Evolutionary conservation across 2,888 invertebrate species (phyloP).

Genomic region (Acleris literana): DNA sequence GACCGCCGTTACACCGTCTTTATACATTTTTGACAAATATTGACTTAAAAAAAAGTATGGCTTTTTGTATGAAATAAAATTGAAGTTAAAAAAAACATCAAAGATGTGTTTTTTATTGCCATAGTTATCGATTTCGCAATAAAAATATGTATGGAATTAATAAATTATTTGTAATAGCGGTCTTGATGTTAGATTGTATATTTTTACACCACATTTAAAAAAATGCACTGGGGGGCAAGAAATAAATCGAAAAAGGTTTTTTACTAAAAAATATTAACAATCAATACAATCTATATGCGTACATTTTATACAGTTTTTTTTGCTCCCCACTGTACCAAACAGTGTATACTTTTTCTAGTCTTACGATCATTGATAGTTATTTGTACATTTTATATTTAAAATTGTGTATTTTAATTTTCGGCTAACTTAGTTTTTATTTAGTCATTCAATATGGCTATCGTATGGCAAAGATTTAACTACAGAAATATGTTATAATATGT

Average conservation of each 20-base stretch:
- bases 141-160: neutral
- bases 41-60: too few relatives aligned
- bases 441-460: neutral
- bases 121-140: neutral
- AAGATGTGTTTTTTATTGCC: neutral
- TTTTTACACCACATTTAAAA: constrained; percentile 26
- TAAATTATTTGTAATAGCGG: constrained; percentile 9
- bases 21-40: too few relatives aligned
- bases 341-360: constrained; percentile 36
- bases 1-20: neutral
- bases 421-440: constrained; percentile 12
- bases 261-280: constrained; percentile 3
- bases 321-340: constrained; percentile 20
- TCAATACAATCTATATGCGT: constrained; percentile 16
- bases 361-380: constrained; percentile 33
- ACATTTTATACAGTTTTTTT: constrained; percentile 6
- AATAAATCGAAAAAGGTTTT: neutral
- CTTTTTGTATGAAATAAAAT: too few relatives aligned
- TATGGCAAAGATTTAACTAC: neutral
- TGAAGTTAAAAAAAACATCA: neutral
- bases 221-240: constrained; percentile 15
- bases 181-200: constrained; percentile 26
- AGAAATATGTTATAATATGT: too few relatives aligned
- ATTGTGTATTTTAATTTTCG: constrained; percentile 15
- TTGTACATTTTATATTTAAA: constrained; percentile 23